Conservation (phyloP, 2,888 invertebrate species). For the Nomada hirtipes region DNA sequence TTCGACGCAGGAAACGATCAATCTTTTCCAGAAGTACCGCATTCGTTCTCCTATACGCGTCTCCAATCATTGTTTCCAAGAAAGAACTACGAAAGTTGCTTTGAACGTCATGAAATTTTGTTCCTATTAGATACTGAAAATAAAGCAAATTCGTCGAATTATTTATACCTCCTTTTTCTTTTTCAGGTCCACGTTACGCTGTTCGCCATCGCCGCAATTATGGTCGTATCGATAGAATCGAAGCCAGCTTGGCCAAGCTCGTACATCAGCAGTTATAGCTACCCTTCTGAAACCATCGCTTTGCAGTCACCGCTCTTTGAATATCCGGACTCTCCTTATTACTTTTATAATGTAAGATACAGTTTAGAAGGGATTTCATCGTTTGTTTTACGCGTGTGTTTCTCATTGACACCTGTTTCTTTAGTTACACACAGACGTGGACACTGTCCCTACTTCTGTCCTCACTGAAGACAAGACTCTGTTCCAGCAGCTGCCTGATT, state of each 20-base stretch:
- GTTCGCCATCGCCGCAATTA: conserved; percentile 31
- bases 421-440: conserved; percentile 48
- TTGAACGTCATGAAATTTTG: too few species aligned
- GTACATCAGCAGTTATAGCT: conserved; percentile 30
- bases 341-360: conserved; percentile 60
- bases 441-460: conserved; percentile 54
- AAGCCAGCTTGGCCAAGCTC: conserved; percentile 49
- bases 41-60: conserved; percentile 24
- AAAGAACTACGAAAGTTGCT: too few species aligned
- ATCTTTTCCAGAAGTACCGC: conserved; percentile 27
- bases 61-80: background rate
- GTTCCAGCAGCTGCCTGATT: conserved; percentile 63
- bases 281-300: conserved; percentile 27
- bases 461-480: conserved; percentile 59
- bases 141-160: background rate
- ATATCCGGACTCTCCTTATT: conserved; percentile 63
- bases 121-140: background rate
- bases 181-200: conserved; percentile 38
- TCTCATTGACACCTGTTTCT: background rate
- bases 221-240: conserved; percentile 47
- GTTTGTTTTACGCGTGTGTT: background rate
- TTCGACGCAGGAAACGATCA: conserved; percentile 33
- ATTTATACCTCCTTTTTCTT: background rate
- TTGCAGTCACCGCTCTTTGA: conserved; percentile 49
- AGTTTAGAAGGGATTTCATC: background rate